Evolutionary conservation across 2,113 vertebrate species (phyloP).

Genomic region (Oceanites oceanicus): DNA sequence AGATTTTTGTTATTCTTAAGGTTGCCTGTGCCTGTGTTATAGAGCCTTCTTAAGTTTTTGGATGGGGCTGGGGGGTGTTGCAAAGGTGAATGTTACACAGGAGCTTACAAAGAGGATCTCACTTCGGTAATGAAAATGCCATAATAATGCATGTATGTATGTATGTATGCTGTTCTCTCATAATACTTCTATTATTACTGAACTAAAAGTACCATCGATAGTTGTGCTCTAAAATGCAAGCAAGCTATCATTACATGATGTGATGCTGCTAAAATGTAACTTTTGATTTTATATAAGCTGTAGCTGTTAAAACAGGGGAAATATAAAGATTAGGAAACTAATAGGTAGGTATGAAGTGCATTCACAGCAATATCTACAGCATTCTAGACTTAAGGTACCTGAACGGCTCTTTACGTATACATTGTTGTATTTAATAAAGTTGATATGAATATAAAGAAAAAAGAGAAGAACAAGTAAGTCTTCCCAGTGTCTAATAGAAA

Average conservation of each 20-base stretch:
- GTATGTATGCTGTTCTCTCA: rapidly evolving
- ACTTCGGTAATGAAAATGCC: not conserved
- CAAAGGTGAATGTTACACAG: not conserved
- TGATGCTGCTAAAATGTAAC: not conserved
- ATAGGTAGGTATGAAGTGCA: not conserved
- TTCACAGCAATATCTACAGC: not conserved
- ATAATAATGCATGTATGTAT: too few species aligned
- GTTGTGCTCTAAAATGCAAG: not conserved
- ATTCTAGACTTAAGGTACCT: not conserved
- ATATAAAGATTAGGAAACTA: not conserved
- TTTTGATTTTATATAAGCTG: not conserved
- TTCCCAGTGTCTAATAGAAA: not conserved
- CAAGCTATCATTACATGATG: not conserved
- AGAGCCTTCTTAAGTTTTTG: not conserved
- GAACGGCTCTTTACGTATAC: not conserved
- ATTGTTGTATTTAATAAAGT: not conserved
- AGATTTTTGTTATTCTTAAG: not conserved
- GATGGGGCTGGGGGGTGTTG: rapidly evolving
- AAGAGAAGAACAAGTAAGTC: not conserved
- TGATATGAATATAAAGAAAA: not conserved
- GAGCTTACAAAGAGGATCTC: not conserved
- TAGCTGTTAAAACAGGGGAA: not conserved
- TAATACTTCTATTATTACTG: not conserved
- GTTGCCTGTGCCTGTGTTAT: not conserved
- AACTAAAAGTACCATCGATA: not conserved